Conservation (phyloP, 2,888 invertebrate species). For the Acanthosepion pharaonis region DNA sequence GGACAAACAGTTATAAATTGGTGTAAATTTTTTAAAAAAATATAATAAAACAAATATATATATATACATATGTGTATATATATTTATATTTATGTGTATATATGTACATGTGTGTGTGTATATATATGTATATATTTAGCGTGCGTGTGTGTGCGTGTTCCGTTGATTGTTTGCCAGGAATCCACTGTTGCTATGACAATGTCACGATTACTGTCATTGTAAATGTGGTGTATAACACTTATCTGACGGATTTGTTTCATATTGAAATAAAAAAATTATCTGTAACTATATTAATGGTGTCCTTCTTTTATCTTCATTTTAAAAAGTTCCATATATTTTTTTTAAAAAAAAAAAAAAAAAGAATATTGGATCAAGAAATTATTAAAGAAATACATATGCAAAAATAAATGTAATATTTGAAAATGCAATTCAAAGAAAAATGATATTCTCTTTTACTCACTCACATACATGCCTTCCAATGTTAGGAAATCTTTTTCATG, state of each 20-base stretch:
- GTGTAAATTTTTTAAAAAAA: neutral
- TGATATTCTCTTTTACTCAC: too few species aligned
- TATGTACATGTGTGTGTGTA: neutral
- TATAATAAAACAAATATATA: neutral
- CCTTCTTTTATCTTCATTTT: too few species aligned
- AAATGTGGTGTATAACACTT: slow-evolving; percentile 59
- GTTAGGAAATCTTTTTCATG: too few species aligned
- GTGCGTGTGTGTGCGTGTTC: neutral
- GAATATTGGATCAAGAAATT: too few species aligned
- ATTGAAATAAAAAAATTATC: slow-evolving; percentile 33
- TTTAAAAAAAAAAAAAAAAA: too few species aligned
- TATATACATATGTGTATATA: neutral
- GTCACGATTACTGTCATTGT: slow-evolving; percentile 46
- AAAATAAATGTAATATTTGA: too few species aligned
- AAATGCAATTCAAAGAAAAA: too few species aligned
- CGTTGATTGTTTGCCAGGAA: neutral
- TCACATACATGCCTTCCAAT: too few species aligned
- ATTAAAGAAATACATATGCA: too few species aligned
- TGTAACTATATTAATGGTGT: neutral
- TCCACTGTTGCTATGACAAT: slow-evolving; percentile 33
- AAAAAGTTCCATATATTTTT: too few species aligned
- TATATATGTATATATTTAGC: neutral
- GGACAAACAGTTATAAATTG: neutral
- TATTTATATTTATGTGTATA: neutral
- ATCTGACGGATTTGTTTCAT: slow-evolving; percentile 39